Base-by-base conservation (phyloP, 2,888 invertebrate species). In the Panzeria rudis region DNA sequence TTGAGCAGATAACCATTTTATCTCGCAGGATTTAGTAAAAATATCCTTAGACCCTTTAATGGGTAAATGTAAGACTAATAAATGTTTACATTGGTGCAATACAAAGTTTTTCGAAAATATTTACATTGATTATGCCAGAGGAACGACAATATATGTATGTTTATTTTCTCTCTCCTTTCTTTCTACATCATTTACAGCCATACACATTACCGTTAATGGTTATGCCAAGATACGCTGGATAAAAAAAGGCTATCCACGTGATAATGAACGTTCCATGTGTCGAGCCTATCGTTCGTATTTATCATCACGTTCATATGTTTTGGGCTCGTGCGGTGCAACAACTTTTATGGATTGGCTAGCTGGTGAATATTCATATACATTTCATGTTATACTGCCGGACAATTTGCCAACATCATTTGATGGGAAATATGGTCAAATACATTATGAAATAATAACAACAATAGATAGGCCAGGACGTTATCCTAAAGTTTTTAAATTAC, bases 401-500 rank as follows among this genome's bases (percentile, higher is more conserved):
- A 92, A 95, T 88, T 92, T 97, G 87, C 97, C 97, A 38, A 96
- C 96, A 15, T 96, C 96, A 7, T 97, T 97, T 92, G 96, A 96
- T 91, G 96, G 96, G 35, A 94, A 95, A 91, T 94, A 93, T 93
- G 97, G 97, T 0, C 94, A 95, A 90, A 94, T 98, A 56, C 94
- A 96, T 72, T 98, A 98, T 90, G 95, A 95, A 35, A 94, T 97
- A 20, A 96, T 96, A 92, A 96, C 96, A 38, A 95, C 94, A 3
- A 93, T 98, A 52, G 97, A 97, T 90, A 94, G 96, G 35, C 96
- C 97, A 44, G 97, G 96, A 95, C 96, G 96, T 89, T 96, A 96
- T 92, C 97, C 97, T 91, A 96, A 96, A 89, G 96, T 96, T 86
- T 95, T 95, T 35, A 96, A 96, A 93, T 94, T 94, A 90, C 95